Conservation (phyloP, 2,888 invertebrate species). For the Leucoptera coffeella region DNA sequence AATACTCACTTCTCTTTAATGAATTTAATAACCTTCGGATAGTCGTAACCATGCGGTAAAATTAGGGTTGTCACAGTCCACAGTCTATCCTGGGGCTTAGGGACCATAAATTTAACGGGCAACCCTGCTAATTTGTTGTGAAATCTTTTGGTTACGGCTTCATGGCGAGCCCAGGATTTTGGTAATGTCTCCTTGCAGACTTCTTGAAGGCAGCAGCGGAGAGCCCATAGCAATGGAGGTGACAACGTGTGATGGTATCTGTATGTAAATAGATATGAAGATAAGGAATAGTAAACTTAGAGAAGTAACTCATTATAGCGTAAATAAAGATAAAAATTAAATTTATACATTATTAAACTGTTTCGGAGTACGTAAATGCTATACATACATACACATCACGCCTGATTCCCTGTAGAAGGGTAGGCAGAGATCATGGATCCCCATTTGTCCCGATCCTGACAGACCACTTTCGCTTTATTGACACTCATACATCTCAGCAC, state of each 20-base stretch:
- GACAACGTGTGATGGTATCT: conserved; percentile 88
- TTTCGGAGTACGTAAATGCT: too few relatives aligned
- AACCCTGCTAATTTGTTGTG: conserved; percentile 60
- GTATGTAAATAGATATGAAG: too few relatives aligned
- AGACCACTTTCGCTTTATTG: too few relatives aligned
- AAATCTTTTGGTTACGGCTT: conserved; percentile 57
- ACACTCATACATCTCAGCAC: too few relatives aligned
- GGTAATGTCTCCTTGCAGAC: conserved; percentile 67
- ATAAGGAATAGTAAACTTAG: too few relatives aligned
- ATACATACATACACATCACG: too few relatives aligned
- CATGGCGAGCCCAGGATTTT: conserved; percentile 66
- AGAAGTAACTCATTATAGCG: too few relatives aligned
- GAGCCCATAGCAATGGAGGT: conserved; percentile 71
- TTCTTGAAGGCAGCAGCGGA: conserved; percentile 72
- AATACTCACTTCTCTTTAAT: conserved; percentile 31
- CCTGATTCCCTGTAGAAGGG: too few relatives aligned
- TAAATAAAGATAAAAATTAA: too few relatives aligned
- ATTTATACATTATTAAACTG: too few relatives aligned
- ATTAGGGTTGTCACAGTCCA: conserved; percentile 27
- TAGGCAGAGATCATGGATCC: too few relatives aligned
- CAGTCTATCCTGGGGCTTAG: conserved; percentile 51
- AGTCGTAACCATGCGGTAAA: conserved; percentile 26
- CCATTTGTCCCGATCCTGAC: too few relatives aligned
- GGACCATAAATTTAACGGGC: conserved; percentile 65
- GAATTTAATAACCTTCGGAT: conserved; percentile 18